Evolutionary conservation across 2,888 invertebrate species (phyloP), one percentile per base, ranked within the genome.

Genomic region (Sicus ferrugineus): DNA sequence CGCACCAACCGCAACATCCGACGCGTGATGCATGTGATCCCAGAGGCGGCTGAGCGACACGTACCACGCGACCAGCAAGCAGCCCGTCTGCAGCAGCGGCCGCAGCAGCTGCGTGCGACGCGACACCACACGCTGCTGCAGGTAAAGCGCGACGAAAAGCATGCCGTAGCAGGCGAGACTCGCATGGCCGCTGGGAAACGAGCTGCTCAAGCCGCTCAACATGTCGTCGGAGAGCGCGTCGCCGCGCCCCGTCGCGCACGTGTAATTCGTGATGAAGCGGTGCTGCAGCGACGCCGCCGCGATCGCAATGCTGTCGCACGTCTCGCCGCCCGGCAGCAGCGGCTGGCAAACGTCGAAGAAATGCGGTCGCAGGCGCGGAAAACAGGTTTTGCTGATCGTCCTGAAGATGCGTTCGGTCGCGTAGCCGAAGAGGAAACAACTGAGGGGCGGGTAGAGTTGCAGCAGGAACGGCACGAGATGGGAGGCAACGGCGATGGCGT

Each of bases 11-110:
- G 96, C 87, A 4, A 97, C 97, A 85, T 98, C 98, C 82, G 94
- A 96, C 95, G 96, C 96, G 83, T 98, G 97, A 86, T 98, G 97
- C 84, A 97, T 97, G 88, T 97, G 95, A 87, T 98, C 95, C 9
- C 95, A 94, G 61, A 98, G 90, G 59, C 98, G 89, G 68, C 95
- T 93, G 87, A 97, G 89, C 56, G 92, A 91, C 6, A 94, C 93
- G 85, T 90, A 93, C 89, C 93, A 91, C 31, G 96, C 92, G 81
- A 93, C 86, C 81, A 91, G 86, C 73, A 97, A 85, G 66, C 93
- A 89, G n/a, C 91, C 75, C 80, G 93, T 90, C 86, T 98, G 97
- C 70, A 75, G 54, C 54, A 73, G 23, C 4, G 75, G 75, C 2
- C 48, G 58, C 67, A 58, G 21, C 58, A 59, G 31, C 14, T 30